These are phyloP conservation scores for Camponotus vicinus DNA, from an alignment of 1,140 invertebrate species.

Conservation along the genomic window DNA sequence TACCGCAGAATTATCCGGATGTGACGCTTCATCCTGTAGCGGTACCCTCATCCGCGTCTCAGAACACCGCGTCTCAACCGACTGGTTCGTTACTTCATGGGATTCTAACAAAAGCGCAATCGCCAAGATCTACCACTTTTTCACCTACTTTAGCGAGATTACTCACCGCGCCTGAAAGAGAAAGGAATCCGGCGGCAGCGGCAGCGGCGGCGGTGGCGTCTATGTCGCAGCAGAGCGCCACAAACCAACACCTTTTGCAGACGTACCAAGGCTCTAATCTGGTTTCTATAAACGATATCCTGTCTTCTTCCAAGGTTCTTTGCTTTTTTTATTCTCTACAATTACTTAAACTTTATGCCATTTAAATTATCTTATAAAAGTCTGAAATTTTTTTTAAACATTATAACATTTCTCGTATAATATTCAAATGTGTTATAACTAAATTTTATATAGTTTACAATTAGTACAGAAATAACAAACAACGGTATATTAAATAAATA, in stretches of 20 bases:
- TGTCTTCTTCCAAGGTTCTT: slow-evolving; percentile 89
- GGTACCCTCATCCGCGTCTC: slow-evolving; percentile 79
- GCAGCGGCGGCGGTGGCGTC: slow-evolving; percentile 67
- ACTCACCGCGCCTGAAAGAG: slow-evolving; percentile 90
- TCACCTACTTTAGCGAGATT: slow-evolving; percentile 93
- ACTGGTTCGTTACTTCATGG: slow-evolving; percentile 91
- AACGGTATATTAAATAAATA: neutral
- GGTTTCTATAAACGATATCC: slow-evolving; percentile 88
- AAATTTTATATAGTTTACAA: neutral
- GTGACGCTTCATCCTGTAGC: slow-evolving; percentile 91
- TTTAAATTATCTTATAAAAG: neutral
- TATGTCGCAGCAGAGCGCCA: slow-evolving; percentile 77
- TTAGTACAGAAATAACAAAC: neutral
- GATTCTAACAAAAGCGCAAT: slow-evolving; percentile 89
- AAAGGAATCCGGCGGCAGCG: slow-evolving; percentile 76
- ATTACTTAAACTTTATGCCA: slow-evolving; percentile 55
- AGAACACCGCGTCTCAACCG: slow-evolving; percentile 82
- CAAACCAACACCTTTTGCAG: slow-evolving; percentile 81
- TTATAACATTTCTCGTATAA: neutral
- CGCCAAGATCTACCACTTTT: slow-evolving; percentile 87
- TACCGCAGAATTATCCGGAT: slow-evolving; percentile 91
- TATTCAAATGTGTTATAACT: neutral
- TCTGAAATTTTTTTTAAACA: neutral
- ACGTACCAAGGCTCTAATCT: slow-evolving; percentile 82
- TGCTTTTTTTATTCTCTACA: neutral